These are phyloP conservation scores for Morbakka virulenta DNA, from an alignment of 30 jellyfish, hydroid and myxozoan genomes.

Conservation along the genomic window DNA sequence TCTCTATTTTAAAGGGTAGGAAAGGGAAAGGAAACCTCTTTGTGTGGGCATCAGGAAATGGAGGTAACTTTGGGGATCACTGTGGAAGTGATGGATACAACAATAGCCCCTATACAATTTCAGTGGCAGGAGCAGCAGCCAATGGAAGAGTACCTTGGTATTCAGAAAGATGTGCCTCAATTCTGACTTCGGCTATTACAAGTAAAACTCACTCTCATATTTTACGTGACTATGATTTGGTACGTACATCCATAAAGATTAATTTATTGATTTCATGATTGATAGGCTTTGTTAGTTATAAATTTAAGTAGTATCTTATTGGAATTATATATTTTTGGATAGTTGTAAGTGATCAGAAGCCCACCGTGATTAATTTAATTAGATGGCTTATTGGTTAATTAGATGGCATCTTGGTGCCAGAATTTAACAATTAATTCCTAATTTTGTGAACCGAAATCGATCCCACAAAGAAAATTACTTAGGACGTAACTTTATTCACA, in stretches of 20 bases:
- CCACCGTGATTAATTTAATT: too few species aligned
- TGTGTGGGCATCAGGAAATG: constrained; percentile 81
- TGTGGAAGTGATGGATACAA: constrained; percentile 74
- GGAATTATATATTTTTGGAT: too few species aligned
- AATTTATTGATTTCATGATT: too few species aligned
- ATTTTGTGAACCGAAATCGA: too few species aligned
- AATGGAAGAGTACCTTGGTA: constrained; percentile 53
- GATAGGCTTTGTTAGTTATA: too few species aligned
- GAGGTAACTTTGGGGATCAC: constrained; percentile 40
- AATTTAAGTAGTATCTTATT: too few species aligned
- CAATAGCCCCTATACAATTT: constrained; percentile 57
- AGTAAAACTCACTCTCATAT: constrained; percentile 11
- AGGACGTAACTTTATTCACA: too few species aligned
- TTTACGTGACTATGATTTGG: not conserved
- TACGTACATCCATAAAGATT: not conserved
- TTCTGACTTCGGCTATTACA: constrained; percentile 49
- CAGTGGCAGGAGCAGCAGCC: constrained; percentile 62
- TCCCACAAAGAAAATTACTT: too few species aligned
- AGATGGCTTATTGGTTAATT: too few species aligned
- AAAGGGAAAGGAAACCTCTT: constrained; percentile 56
- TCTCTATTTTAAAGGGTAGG: constrained; percentile 47
- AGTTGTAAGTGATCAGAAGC: too few species aligned
- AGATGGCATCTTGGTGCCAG: too few species aligned
- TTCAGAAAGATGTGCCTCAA: constrained; percentile 59
- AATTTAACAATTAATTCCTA: too few species aligned